These are phyloP conservation scores for Odobenus rosmarus DNA, from an alignment of 2,113 vertebrate species.

Conservation along the genomic window DNA sequence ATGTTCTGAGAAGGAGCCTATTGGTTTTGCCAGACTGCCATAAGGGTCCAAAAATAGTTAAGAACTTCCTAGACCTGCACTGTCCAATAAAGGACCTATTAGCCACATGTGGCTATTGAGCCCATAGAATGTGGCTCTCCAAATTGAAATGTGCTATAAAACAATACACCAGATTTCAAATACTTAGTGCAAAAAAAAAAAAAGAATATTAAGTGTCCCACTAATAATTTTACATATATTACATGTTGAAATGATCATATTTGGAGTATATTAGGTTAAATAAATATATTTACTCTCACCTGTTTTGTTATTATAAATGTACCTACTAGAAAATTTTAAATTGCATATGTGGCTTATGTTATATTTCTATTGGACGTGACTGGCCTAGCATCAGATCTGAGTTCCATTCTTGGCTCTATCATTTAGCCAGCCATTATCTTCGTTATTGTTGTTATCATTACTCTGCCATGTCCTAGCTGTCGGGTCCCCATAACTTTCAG, in stretches of 20 bases:
- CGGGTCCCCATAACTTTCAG: not conserved
- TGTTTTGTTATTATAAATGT: not conserved
- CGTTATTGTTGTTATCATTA: not conserved
- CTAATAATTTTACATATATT: not conserved
- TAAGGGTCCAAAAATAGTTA: not conserved
- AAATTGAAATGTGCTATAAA: not conserved
- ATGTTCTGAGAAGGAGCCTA: not conserved
- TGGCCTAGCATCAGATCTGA: not conserved
- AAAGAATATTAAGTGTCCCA: not conserved
- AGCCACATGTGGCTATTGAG: not conserved
- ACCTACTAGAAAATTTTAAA: not conserved
- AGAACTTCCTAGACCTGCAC: not conserved
- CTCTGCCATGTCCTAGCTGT: not conserved
- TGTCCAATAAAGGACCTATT: not conserved
- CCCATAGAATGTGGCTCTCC: not conserved
- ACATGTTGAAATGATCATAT: not conserved
- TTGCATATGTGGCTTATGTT: not conserved
- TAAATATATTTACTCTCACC: not conserved
- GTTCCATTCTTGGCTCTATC: too few species aligned
- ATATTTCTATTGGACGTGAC: not conserved
- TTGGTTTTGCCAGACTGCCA: not conserved
- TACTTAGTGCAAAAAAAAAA: not conserved
- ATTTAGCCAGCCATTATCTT: not conserved
- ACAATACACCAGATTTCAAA: not conserved
- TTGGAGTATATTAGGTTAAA: not conserved